These are phyloP conservation scores for Priocnemis perturbator DNA, from an alignment of 2,888 invertebrate genomes.

Conservation along the genomic window DNA sequence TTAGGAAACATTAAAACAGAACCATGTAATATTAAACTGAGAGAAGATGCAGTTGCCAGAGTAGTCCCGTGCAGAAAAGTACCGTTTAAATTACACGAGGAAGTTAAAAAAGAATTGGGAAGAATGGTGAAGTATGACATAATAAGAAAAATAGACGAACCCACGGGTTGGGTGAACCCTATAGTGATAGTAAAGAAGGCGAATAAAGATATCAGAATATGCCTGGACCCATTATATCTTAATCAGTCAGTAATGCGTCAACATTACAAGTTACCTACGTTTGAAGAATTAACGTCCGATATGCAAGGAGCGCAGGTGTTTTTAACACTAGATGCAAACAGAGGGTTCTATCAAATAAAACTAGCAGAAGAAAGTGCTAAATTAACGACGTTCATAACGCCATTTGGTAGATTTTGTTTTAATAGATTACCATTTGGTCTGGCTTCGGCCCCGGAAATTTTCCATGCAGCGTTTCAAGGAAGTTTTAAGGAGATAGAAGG, in stretches of 20 bases:
- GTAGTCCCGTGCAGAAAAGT: constrained; percentile 10
- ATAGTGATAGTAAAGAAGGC: constrained; percentile 29
- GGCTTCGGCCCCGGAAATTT: constrained; percentile 63
- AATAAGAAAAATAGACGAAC: constrained; percentile 26
- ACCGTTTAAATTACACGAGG: constrained; percentile 6
- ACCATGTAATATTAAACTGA: constrained; percentile 1
- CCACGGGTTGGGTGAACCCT: constrained; percentile 31
- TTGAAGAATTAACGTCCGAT: constrained; percentile 7
- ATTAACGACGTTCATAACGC: constrained; percentile 40
- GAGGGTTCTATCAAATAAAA: constrained; percentile 42
- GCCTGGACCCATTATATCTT: constrained; percentile 16
- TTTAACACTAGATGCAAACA: constrained; percentile 33
- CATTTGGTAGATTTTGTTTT: constrained; percentile 56
- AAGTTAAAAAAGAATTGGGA: constrained; percentile 1
- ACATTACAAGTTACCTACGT: constrained; percentile 2
- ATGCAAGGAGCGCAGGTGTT: constrained; percentile 30
- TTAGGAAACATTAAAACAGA: background rate
- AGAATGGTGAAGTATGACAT: constrained; percentile 5
- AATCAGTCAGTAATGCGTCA: background rate
- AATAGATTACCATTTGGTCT: constrained; percentile 65
- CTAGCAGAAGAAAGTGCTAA: constrained; percentile 32
- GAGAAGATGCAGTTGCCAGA: background rate
- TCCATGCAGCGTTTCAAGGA: constrained; percentile 59
- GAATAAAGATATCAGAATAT: constrained; percentile 33
- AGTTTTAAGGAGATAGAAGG: constrained; percentile 65